Base-by-base conservation (phyloP, 1,140 invertebrate genomes). In the Periplaneta americana region DNA sequence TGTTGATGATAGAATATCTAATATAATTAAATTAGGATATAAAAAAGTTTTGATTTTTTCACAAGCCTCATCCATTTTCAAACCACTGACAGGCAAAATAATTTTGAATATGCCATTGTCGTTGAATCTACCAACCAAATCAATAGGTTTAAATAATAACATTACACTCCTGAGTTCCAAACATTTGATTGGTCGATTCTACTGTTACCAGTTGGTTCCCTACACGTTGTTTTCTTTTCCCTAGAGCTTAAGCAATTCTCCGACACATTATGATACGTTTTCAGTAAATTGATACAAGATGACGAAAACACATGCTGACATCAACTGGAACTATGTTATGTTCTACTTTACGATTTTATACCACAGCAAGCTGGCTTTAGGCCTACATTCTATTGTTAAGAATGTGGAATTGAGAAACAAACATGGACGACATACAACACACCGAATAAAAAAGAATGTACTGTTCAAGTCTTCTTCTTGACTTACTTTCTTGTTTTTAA, bases 181-280 rank as follows among this genome's bases (percentile, higher is more conserved):
- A 77, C 75, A 77, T 77, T 77, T 77, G 75, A 77, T 77, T 77
- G 75, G 75, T 77, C 31, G 75, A 77, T 77, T 77, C 75, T 36
- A 77, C 75, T 34, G 22, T 66, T 48, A 48, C 39, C 39, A 76
- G 75, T 35, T 35, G 32, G 31, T 35, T 76, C 10, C n/a, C 15
- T 5, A 22, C 31, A 33, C 33, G 28, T 77, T 77, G 75, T 34
- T 76, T 77, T 34, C 17, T 34, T 77, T 36, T 77, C 17, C 6
- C 35, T 77, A 34, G 17, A 34, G 35, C 17, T 31, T 77, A 77
- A 34, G 33, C 33, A 34, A 33, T 34, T 18, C 75, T n/a, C 35
- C 31, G 33, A 77, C 33, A 77, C 31, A 77, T 33, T 77, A 77
- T 36, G 75, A 34, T 77, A 77, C 75, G 17, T 32, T 34, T 77